These are phyloP conservation scores for Catagonus wagneri DNA, from an alignment of 2,113 vertebrate species.

Conservation along the genomic window DNA sequence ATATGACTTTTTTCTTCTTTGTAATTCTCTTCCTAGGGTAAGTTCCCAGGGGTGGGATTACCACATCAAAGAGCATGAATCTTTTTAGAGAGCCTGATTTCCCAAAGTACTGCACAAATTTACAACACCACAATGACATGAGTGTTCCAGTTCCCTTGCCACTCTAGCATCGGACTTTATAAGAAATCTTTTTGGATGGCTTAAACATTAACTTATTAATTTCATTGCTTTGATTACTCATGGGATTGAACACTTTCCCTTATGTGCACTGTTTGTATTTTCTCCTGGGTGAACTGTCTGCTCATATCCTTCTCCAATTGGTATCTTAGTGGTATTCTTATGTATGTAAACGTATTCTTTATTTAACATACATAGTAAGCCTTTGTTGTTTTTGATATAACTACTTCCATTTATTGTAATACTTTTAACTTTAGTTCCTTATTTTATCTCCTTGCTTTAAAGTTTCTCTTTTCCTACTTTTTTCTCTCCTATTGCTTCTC, in stretches of 20 bases:
- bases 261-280: conserved; percentile 51
- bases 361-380: not conserved
- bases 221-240: conserved; percentile 56
- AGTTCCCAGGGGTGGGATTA: conserved; percentile 33
- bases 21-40: conserved; percentile 51
- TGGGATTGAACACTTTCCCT: conserved; percentile 31
- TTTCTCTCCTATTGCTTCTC: conserved; percentile 8
- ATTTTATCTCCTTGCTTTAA: conserved; percentile 53
- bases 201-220: conserved; percentile 56
- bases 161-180: not conserved
- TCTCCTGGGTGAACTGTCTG: not conserved
- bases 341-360: conserved; percentile 51
- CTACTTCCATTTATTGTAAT: conserved; percentile 33
- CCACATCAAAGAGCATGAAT: conserved; percentile 41
- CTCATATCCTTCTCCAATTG: conserved; percentile 27
- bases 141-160: conserved; percentile 31
- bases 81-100: conserved; percentile 51
- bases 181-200: conserved; percentile 51
- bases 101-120: conserved; percentile 53
- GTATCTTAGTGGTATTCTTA: conserved; percentile 22
- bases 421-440: conserved; percentile 36
- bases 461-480: conserved; percentile 47
- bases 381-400: conserved; percentile 48
- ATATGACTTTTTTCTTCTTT: conserved; percentile 14
- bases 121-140: conserved; percentile 24